phyloP scores from a whole-genome alignment of 2,888 invertebrate genomes.

The Pachycephus smyrnensis region DNA sequence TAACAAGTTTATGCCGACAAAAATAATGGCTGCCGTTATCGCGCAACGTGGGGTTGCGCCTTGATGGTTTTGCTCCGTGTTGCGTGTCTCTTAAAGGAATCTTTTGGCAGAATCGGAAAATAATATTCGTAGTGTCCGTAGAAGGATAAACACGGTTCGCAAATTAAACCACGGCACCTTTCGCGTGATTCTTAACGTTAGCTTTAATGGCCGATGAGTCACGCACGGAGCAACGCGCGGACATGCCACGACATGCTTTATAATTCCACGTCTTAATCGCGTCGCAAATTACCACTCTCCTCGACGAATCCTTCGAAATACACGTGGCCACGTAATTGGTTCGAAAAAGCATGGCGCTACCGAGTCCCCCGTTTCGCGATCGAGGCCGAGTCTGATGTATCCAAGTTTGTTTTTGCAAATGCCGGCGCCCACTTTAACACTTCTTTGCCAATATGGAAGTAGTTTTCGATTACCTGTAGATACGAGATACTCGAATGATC shows the following conservation, averaged over 20 bases:
- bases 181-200: conserved; percentile 49
- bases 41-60: no score
- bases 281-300: conserved; percentile 53
- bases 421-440: neutral
- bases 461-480: neutral
- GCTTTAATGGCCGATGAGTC: conserved; percentile 54
- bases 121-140: neutral
- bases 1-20: neutral
- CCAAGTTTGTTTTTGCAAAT: neutral
- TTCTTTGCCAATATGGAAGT: neutral
- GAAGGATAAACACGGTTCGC: conserved; percentile 37
- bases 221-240: conserved; percentile 44
- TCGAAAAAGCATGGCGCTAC: neutral
- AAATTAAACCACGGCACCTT: conserved; percentile 54
- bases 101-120: neutral
- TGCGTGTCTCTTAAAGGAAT: neutral
- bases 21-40: neutral
- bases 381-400: neutral
- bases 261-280: conserved; percentile 56
- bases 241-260: conserved; percentile 45
- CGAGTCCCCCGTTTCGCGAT: neutral
- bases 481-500: neutral
- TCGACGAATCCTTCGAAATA: conserved; percentile 16
- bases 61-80: neutral
- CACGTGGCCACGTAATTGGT: conserved; percentile 1